Evolutionary conservation across 2,888 invertebrate genomes (phyloP), one percentile per base, ranked within the genome.

Genomic region (Drosophila niveifrons): DNA sequence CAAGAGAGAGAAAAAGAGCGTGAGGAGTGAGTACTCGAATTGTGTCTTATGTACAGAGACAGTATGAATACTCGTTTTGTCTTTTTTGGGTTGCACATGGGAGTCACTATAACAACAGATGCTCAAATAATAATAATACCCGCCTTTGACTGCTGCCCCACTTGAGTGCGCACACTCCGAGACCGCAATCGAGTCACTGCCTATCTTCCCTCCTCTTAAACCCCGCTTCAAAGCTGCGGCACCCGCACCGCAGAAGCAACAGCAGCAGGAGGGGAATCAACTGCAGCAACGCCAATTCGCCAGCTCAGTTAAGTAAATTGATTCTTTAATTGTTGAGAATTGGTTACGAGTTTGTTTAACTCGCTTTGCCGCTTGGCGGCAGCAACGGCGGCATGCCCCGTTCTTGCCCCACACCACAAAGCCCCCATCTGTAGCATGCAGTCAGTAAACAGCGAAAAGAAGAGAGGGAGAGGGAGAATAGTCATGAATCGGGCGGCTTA

Each of bases 301-400:
- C 86, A 80, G 84, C 86, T 72, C 86, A 67, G 83, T 82, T 88
- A 75, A 78, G 88, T 84, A 84, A 84, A 84, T 88, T 84, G 84
- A 84, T 84, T 84, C 84, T 84, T 86, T 84, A 84, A 84, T 84
- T 84, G 84, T 80, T 65, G 83, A 86, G 84, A 88, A 84, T 84
- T 84, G 83, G 83, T 84, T 84, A 88, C 86, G 82, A 84, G 83
- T 84, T 88, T 65, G 80, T 64, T 82, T 82, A 85, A 88, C 88
- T 88, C 88, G 86, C 82, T 84, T 78, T 65, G 75, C 63, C 48
- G 76, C 74, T 56, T 43, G 44, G 53, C 55, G 23, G 4, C 18
- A 4, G 4, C 18, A 4, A 0, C 18, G 18, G 18, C 23, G 58
- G 59, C 69, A 63, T 67, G 52, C 65, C 58, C 36, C 23, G 23